Evolutionary conservation across 1,140 invertebrate genomes (phyloP), one percentile per base, ranked within the genome.

Genomic region (Hestina assimilis): DNA sequence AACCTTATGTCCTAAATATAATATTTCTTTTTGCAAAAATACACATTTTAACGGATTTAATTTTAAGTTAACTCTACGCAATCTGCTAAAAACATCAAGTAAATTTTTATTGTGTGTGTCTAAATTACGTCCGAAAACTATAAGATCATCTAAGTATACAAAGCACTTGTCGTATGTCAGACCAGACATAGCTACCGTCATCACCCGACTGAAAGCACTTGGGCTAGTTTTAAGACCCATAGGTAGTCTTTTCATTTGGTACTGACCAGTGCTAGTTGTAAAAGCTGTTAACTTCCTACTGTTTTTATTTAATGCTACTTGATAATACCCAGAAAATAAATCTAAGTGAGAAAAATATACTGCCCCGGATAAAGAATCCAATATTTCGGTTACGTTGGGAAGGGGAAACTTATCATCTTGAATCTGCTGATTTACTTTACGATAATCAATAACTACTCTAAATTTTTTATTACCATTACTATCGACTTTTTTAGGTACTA

Each of bases 401-500:
- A 67, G 41, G 3, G 65, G 65, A 31, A 66, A 63, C 41, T 63
- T 72, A 21, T 72, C 69, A 41, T 69, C 60, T 11, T 43, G 7
- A 14, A 69, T 24, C 17, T 9, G 21, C 11, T 60, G 21, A 48
- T 69, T 62, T 11, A 69, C 12, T 54, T 65, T 67, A 15, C 62
- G 24, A 19, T 56, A 72, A 40, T 72, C 69, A 23, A 72, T 47
- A n/a, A 72, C 66, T 8, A 69, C 28, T 12, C 66, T 38, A 58
- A 54, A 66, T 46, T 69, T 66, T 51, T 62, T n/a, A n/a, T n/a
- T n/a, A n/a, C n/a, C n/a, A n/a, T n/a, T n/a, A n/a, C n/a, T n/a
- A n/a, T n/a, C n/a, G n/a, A n/a, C n/a, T n/a, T n/a, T 61, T 47
- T 72, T 68, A 2, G 69, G 66, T 1, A 72, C 66, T 23, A 72